These are phyloP conservation scores for Bhutanitis thaidina DNA, from an alignment of 2,888 invertebrate genomes.

Conservation along the genomic window DNA sequence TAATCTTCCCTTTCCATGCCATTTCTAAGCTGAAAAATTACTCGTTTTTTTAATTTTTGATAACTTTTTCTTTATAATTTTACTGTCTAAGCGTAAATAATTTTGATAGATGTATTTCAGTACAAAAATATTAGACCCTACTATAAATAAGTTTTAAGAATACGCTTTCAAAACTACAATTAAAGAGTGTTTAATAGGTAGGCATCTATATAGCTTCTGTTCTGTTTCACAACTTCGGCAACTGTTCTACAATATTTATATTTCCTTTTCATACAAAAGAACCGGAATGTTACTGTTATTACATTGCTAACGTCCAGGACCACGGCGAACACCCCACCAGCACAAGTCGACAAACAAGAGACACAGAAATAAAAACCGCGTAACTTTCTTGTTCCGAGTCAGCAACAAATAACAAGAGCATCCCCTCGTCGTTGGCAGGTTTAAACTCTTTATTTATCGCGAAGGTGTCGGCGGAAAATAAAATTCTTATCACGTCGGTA, in stretches of 20 bases:
- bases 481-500: constrained; percentile 6
- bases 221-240: no score
- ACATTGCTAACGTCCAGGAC: background rate
- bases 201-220: no score
- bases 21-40: constrained; percentile 10
- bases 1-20: constrained; percentile 13
- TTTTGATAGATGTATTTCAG: no score
- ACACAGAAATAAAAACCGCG: background rate
- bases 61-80: background rate
- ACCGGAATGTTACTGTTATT: background rate
- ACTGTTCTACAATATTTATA: no score
- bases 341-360: background rate
- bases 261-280: background rate
- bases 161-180: no score
- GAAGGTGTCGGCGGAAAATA: background rate
- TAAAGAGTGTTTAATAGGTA: no score
- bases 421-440: background rate
- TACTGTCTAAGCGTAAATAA: background rate
- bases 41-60: background rate
- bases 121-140: no score
- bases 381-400: background rate
- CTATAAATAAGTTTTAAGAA: no score
- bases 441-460: background rate
- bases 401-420: background rate
- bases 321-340: background rate